Evolutionary conservation across 2,113 vertebrate genomes (phyloP).

Genomic region (Miniopterus natalensis): DNA sequence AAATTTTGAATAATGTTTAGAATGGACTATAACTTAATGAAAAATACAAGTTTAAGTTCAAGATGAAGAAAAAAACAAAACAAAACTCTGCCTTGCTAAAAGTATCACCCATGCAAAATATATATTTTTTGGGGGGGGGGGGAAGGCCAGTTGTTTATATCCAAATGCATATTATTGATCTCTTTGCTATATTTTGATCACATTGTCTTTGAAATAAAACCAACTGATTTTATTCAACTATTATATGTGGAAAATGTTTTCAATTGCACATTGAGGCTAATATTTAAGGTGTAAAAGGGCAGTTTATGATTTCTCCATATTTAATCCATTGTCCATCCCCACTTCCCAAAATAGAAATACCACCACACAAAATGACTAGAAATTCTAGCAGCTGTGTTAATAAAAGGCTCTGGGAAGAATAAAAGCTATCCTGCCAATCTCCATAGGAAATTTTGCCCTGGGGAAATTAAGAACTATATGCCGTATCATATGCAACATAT

Average conservation of each 20-base stretch:
- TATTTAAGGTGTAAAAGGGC: background rate
- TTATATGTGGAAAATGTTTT: slow-evolving; percentile 57
- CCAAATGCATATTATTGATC: slow-evolving; percentile 8
- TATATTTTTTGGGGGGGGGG: background rate
- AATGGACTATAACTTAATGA: slow-evolving; percentile 82
- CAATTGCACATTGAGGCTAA: background rate
- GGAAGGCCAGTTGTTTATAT: slow-evolving; percentile 7
- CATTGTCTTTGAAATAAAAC: slow-evolving; percentile 44
- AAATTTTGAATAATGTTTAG: slow-evolving; percentile 89
- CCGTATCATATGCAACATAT: slow-evolving; percentile 14
- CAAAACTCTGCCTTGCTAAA: slow-evolving; percentile 55
- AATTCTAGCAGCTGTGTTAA: slow-evolving; percentile 47
- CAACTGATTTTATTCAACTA: background rate
- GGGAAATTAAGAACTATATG: slow-evolving; percentile 66
- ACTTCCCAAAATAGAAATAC: slow-evolving; percentile 38
- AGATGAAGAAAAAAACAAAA: slow-evolving; percentile 68
- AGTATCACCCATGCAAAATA: slow-evolving; percentile 51
- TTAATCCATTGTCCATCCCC: background rate
- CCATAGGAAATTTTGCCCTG: background rate
- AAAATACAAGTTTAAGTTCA: slow-evolving; percentile 82
- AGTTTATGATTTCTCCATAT: background rate
- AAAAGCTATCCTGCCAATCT: slow-evolving; percentile 22
- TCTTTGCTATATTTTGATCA: background rate
- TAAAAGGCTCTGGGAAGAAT: background rate
- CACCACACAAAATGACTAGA: background rate